phyloP scores from a whole-genome alignment of 2,888 invertebrate genomes.

The Acanthoscelides obtectus region DNA sequence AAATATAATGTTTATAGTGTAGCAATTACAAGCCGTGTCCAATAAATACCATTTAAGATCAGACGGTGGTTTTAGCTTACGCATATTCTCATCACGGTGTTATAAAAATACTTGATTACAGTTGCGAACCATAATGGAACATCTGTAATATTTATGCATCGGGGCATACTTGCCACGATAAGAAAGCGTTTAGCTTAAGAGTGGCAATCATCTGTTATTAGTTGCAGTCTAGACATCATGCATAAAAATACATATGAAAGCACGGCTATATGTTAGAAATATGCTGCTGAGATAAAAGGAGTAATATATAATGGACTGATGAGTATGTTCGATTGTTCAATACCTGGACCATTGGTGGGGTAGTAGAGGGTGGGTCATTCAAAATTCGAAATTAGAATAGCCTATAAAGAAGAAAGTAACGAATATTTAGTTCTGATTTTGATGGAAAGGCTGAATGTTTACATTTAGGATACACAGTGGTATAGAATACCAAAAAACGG shows the following conservation, averaged over 20 bases:
- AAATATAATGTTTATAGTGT: neutral
- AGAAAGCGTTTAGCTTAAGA: neutral
- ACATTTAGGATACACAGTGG: no score
- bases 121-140: neutral
- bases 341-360: neutral
- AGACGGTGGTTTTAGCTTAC: neutral
- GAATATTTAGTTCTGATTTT: no score
- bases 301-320: neutral
- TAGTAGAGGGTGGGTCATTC: no score
- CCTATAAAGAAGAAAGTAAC: no score
- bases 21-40: neutral
- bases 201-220: neutral
- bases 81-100: neutral
- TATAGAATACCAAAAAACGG: no score
- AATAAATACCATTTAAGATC: neutral
- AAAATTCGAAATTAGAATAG: no score
- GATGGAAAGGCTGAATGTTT: no score
- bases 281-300: neutral
- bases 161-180: neutral
- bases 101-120: neutral
- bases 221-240: neutral
- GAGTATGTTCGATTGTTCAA: neutral
- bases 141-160: neutral
- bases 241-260: neutral
- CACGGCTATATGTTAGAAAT: neutral